Evolutionary conservation across 2,113 vertebrate species (phyloP), one percentile per base, ranked within the genome.

Genomic region (Panthera uncia): DNA sequence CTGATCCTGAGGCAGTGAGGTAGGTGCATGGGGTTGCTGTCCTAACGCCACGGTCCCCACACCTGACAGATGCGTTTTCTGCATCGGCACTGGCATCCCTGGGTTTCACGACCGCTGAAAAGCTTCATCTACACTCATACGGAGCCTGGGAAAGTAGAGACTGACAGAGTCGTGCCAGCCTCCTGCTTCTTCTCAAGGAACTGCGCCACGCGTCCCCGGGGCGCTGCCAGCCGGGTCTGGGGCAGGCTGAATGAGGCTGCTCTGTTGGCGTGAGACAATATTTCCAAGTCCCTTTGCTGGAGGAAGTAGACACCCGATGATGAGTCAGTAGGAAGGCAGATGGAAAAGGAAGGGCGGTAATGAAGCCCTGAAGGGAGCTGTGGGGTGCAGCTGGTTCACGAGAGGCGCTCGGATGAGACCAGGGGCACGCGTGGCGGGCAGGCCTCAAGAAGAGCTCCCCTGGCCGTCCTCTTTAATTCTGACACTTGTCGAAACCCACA

Each of bases 311-410:
- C 23, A 36, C 8, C 48, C 2, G 21, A 50, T 14, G 52, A 21
- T 5, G 15, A 61, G 5, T 18, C n/a, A 9, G 55, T 25, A 19
- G 16, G 29, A 27, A 48, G 57, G 15, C 15, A 1, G 36, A 36
- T 33, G 21, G 15, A 10, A 36, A 36, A 29, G 48, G 31, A 25
- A 55, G 48, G 27, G 10, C 36, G 21, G 2, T 14, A 21, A 63
- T 73, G 29, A 63, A 48, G 38, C 38, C 36, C 31, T 48, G 9
- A 14, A 45, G 45, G 25, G 68, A n/a, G 4, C 21, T 4, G 3
- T 0, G 23, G 65, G 7, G 14, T 8, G 29, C 2, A 4, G 13
- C 9, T 0, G 19, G 27, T 41, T 33, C 18, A 0, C 4, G 11
- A 76, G 14, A 19, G 18, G 25, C 4, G 27, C 38, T 57, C 18